phyloP scores from a whole-genome alignment of 2,113 vertebrate genomes.

The Astatoreochromis straeleni region DNA sequence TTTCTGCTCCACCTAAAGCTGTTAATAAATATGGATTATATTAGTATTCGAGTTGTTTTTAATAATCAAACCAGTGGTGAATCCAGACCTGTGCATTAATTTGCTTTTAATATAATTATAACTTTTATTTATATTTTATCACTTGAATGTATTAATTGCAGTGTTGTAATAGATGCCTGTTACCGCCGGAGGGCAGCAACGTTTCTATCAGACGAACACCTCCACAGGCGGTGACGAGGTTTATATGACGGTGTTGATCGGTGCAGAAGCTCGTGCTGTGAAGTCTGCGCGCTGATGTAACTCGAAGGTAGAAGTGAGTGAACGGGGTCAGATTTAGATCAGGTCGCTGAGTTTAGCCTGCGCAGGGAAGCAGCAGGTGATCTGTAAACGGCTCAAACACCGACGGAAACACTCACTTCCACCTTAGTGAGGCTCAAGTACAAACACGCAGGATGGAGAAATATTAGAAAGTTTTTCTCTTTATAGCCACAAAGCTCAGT shows the following conservation, averaged over 20 bases:
- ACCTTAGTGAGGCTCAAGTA: background rate
- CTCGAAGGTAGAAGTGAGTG: background rate
- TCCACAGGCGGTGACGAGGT: too few relatives aligned
- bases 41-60: background rate
- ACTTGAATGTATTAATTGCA: background rate
- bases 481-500: background rate
- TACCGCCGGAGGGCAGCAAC: background rate
- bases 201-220: background rate
- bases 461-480: background rate
- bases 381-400: fast-evolving
- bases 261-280: background rate
- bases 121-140: background rate
- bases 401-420: fast-evolving
- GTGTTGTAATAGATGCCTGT: background rate
- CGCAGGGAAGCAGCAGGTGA: background rate
- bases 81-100: background rate
- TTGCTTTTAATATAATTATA: background rate
- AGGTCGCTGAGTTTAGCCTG: background rate
- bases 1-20: background rate
- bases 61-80: background rate
- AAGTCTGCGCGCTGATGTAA: fast-evolving
- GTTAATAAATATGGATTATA: background rate
- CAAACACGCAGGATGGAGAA: background rate
- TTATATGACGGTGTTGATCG: background rate
- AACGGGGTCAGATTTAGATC: background rate